Evolutionary conservation across 2,888 invertebrate genomes (phyloP), one percentile per base, ranked within the genome.

Genomic region (Epiblema foenella): DNA sequence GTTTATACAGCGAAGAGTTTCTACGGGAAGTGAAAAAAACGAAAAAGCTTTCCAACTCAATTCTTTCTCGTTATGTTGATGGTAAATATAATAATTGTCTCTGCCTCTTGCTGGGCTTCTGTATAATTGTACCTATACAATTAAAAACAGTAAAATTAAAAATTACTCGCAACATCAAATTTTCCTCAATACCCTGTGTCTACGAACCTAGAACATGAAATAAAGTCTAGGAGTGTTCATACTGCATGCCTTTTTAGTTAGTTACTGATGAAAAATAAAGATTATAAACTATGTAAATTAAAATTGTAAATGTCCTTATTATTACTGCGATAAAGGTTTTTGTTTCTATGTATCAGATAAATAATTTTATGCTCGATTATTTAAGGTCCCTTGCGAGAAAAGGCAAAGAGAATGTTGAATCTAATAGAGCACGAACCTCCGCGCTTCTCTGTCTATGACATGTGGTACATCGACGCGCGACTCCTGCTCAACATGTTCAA

Each of bases 341-440:
- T n/a, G n/a, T n/a, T n/a, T n/a, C n/a, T n/a, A n/a, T n/a, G n/a
- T n/a, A n/a, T n/a, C n/a, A n/a, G n/a, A n/a, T n/a, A n/a, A n/a
- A n/a, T n/a, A n/a, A n/a, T n/a, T n/a, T n/a, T n/a, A n/a, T n/a
- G n/a, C n/a, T n/a, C n/a, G n/a, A 24, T 24, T 24, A 1, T 84
- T 85, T 68, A 78, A 92, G 91, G 91, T 0, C 82, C 82, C 2
- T 65, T 89, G 18, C 76, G 91, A 68, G 81, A 82, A 49, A 91
- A 89, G 76, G 88, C 89, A 0, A 85, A 83, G 42, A 83, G 77
- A 65, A 89, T 91, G 84, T 78, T 87, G 64, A 86, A 84, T 64
- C 75, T 86, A 58, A 83, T 89, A 58, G 85, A 89, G 59, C 84
- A 87, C 39, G 81, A 78, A 1, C 86, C 89, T 1, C 87, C 87